Base-by-base conservation (phyloP, 2,888 invertebrate species). In the Lasioglossum marginatum region DNA sequence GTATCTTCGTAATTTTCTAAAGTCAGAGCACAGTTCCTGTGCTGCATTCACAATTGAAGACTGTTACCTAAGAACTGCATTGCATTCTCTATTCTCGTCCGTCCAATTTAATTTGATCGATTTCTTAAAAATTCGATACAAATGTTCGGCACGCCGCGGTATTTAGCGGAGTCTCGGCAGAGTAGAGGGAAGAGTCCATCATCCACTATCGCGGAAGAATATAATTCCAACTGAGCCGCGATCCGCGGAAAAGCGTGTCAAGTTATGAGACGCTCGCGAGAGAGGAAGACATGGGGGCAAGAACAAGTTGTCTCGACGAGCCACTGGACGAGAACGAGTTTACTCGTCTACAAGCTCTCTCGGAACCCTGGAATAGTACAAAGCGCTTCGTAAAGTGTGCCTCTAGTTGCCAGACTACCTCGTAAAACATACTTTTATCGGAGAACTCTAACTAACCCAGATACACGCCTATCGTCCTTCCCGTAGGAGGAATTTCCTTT, bases 271-370 rank as follows among this genome's bases (percentile, higher is more conserved):
- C 34, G 72, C 10, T 45, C 27, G 71, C 45, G 27, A 45, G 45
- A 6, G 71, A 27, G 16, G 71, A 72, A 72, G 31, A 72, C 43
- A 72, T 23, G 31, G 72, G 31, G 23, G 72, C 72, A 72, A 72
- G 72, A 72, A 72, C 48, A 43, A 72, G 48, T 72, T 72, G 72
- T 72, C 72, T 72, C 72, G 48, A 72, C 72, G 48, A 48, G 45
- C 72, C 70, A 71, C 43, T 72, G 43, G 31, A 72, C 72, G 31
- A 72, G 72, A 72, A 72, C 72, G 72, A 48, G 72, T 72, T 72
- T 72, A 72, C 48, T 48, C 72, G 27, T 72, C 72, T 34, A 27
- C 45, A 48, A 72, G 72, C 72, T 48, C 72, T 48, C 72, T 72
- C 48, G 48, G 48, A 48, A 48, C 19, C 45, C 48, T 31, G 72